A percentile compares a stretch with the other conserved stretches of the same genome.
phyloP scores from a whole-genome alignment of 2,113 vertebrate species.

The Vombatus ursinus region DNA sequence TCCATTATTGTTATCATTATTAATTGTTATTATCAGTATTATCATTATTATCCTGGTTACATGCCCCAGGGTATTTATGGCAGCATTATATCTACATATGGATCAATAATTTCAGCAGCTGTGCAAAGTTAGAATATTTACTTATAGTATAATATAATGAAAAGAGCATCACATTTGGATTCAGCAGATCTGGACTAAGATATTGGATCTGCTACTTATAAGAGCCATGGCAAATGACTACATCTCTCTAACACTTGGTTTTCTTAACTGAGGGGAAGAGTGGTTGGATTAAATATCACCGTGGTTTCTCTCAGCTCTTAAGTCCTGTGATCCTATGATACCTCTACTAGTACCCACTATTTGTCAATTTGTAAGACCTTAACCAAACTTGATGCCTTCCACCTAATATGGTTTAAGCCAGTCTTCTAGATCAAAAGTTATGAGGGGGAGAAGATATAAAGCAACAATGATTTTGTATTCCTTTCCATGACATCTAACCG shows the following conservation, averaged over 20 bases:
- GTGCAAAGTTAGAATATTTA: neutral
- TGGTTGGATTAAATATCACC: neutral
- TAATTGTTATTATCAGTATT: too few relatives aligned
- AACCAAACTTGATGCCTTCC: neutral
- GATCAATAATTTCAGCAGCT: neutral
- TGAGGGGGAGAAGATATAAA: neutral
- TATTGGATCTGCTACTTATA: neutral
- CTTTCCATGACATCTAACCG: neutral
- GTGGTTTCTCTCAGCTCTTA: neutral
- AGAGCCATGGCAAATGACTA: neutral
- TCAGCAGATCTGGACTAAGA: neutral
- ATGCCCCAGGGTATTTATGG: neutral
- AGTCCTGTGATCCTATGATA: neutral
- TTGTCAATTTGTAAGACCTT: neutral
- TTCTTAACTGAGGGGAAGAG: neutral
- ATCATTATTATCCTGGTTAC: neutral
- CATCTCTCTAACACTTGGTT: neutral
- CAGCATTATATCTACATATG: neutral
- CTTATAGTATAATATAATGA: neutral
- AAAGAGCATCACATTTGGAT: neutral
- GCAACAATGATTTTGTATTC: neutral
- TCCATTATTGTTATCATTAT: too few relatives aligned
- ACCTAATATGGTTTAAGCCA: neutral
- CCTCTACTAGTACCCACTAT: neutral
- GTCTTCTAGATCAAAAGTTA: slow-evolving; percentile 11